Evolutionary conservation across 2,113 vertebrate genomes (phyloP).

Genomic region (Catagonus wagneri): DNA sequence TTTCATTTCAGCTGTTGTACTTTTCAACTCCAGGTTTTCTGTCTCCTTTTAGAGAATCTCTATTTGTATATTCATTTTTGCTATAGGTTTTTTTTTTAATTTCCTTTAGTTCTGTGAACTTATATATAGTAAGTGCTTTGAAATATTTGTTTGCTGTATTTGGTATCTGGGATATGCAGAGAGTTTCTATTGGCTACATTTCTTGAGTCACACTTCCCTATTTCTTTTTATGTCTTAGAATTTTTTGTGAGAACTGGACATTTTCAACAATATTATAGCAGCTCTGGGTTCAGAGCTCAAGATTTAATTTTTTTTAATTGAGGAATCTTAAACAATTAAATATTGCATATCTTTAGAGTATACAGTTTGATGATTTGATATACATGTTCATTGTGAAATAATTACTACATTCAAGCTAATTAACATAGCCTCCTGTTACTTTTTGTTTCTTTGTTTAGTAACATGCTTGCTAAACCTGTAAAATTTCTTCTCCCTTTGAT

Average conservation of each 20-base stretch:
- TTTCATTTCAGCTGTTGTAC: constrained; percentile 10
- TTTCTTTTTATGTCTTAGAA: constrained; percentile 35
- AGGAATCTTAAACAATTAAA: not conserved
- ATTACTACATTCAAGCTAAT: not conserved
- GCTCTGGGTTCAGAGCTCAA: not conserved
- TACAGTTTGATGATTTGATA: not conserved
- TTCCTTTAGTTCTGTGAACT: not conserved
- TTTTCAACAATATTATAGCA: constrained; percentile 1
- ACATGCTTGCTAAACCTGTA: not conserved
- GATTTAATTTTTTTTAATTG: not conserved
- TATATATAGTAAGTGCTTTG: constrained; percentile 23
- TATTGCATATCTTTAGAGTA: not conserved
- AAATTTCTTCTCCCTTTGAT: not conserved
- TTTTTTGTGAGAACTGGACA: constrained; percentile 12
- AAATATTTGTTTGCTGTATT: not conserved
- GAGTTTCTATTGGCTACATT: not conserved
- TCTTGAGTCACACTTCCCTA: not conserved
- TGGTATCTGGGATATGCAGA: not conserved
- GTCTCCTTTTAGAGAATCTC: not conserved
- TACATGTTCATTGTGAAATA: not conserved
- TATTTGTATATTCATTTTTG: constrained; percentile 20
- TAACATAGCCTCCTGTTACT: not conserved
- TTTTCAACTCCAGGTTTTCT: constrained; percentile 33
- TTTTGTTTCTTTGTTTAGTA: constrained; percentile 20
- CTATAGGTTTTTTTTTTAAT: not conserved